These are phyloP conservation scores for Tromatobia lineatoria DNA, from an alignment of 2,888 invertebrate genomes.

Conservation along the genomic window DNA sequence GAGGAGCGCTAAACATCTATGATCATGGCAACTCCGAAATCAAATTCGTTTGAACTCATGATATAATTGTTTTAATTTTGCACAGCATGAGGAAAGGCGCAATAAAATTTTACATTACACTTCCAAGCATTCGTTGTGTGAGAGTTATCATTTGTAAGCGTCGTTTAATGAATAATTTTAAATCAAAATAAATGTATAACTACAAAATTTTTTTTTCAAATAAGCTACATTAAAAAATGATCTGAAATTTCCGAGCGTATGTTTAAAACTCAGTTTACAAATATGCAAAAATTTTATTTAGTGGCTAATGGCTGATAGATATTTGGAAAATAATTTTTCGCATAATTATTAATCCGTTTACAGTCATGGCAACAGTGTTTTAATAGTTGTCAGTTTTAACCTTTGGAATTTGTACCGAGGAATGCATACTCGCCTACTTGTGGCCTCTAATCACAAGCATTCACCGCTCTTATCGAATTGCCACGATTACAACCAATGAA, in stretches of 20 bases:
- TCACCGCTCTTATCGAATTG: conserved; percentile 53
- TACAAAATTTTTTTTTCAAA: too few species aligned
- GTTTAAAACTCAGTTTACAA: neutral
- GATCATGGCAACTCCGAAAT: too few species aligned
- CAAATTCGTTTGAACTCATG: too few species aligned
- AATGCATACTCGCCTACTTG: conserved; percentile 48
- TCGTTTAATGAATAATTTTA: too few species aligned
- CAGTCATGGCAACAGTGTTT: neutral
- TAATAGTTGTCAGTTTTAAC: conserved; percentile 40
- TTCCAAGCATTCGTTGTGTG: too few species aligned
- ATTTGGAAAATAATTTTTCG: neutral
- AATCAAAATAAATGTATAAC: too few species aligned
- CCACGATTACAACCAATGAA: conserved; percentile 34
- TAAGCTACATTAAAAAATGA: too few species aligned
- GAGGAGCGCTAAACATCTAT: too few species aligned
- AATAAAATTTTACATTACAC: too few species aligned
- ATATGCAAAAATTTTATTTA: neutral
- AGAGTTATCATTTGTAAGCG: too few species aligned
- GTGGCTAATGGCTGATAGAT: neutral
- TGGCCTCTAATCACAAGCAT: conserved; percentile 60
- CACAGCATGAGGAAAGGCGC: too few species aligned
- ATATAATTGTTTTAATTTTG: too few species aligned
- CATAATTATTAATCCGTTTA: neutral
- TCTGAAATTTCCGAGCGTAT: neutral
- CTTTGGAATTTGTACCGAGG: conserved; percentile 65